Conservation (phyloP, 2,888 invertebrate genomes). For the Muschampia plurimacula region DNA sequence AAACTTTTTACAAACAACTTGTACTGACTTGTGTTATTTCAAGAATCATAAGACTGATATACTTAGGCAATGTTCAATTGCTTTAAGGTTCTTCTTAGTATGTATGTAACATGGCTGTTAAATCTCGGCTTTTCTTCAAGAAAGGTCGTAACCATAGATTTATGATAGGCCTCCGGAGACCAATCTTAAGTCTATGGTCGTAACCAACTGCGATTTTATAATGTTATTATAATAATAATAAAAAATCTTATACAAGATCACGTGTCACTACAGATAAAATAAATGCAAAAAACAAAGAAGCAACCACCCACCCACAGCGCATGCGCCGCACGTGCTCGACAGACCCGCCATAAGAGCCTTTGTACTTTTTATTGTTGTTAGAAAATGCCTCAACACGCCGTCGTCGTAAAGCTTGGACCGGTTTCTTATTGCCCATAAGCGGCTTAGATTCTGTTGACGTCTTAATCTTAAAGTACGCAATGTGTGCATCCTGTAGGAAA, state of each 20-base stretch:
- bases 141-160: background rate
- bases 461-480: constrained; percentile 21
- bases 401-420: constrained; percentile 17
- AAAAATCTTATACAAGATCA: constrained; percentile 58
- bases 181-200: background rate
- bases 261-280: constrained; percentile 58
- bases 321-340: constrained; percentile 56
- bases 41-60: too few species aligned
- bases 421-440: constrained; percentile 26
- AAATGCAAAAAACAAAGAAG: constrained; percentile 50
- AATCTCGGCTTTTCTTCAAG: background rate
- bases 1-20: too few species aligned
- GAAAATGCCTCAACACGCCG: constrained; percentile 18
- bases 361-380: constrained; percentile 33
- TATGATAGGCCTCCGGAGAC: too few species aligned
- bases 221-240: background rate
- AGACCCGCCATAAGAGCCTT: constrained; percentile 40
- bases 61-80: too few species aligned
- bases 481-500: background rate
- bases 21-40: too few species aligned
- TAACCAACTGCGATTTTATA: too few species aligned
- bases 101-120: background rate
- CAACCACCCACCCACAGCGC: constrained; percentile 52
- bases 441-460: constrained; percentile 28
- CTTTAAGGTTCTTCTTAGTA: too few species aligned